phyloP scores from a whole-genome alignment of 2,113 vertebrate genomes.

The Spermophilus dauricus region DNA sequence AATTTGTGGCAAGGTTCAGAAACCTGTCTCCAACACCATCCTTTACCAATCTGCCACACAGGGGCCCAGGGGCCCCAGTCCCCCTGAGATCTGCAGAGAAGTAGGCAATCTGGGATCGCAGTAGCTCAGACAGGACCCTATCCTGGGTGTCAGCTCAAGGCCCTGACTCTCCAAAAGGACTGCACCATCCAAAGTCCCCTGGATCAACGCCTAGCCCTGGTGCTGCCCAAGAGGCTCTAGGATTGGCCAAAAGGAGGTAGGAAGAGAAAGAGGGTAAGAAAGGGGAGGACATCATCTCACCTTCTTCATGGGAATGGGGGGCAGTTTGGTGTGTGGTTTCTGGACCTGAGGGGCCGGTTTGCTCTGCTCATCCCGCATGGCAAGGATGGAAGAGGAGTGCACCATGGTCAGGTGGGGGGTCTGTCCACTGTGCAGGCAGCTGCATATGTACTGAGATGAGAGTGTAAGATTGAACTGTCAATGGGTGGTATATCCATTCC shows the following conservation, averaged over 20 bases:
- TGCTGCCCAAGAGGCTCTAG: rapidly evolving
- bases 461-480: background rate
- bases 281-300: constrained; percentile 82
- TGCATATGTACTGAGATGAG: constrained; percentile 93
- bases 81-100: background rate
- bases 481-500: background rate
- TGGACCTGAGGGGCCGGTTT: constrained; percentile 89
- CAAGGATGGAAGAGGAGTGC: constrained; percentile 92
- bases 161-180: rapidly evolving
- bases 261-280: rapidly evolving
- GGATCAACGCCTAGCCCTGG: rapidly evolving
- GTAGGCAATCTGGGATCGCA: rapidly evolving
- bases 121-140: background rate
- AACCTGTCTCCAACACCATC: background rate
- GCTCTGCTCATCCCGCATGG: constrained; percentile 94
- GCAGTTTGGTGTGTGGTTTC: constrained; percentile 91
- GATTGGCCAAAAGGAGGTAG: rapidly evolving
- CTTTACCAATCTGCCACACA: background rate
- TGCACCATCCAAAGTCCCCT: background rate
- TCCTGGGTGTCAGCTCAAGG: background rate
- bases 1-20: background rate
- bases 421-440: constrained; percentile 92
- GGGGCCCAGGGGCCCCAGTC: background rate
- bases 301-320: constrained; percentile 96
- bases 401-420: constrained; percentile 96